A percentile compares a stretch with the other conserved stretches of the same genome.
Evolutionary conservation across 2,888 invertebrate genomes (phyloP).

Genomic region (Yponomeuta malinellus): DNA sequence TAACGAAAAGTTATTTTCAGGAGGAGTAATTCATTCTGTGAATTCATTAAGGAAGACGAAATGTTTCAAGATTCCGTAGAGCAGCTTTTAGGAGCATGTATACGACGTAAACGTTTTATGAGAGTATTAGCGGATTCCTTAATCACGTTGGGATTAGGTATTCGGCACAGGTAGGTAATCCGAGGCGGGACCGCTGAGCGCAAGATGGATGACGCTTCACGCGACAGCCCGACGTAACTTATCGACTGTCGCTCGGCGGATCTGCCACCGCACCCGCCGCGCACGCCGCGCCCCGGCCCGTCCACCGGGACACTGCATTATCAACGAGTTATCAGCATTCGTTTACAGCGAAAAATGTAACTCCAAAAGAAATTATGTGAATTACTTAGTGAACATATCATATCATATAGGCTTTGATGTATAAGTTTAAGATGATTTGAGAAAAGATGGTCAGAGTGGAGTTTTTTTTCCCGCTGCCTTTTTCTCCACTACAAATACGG

Average conservation of each 20-base stretch:
- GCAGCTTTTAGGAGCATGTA: not conserved
- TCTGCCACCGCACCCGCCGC: not conserved
- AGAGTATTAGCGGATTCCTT: slow-evolving; percentile 22
- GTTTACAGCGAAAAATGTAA: not conserved
- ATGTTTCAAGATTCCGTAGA: not conserved
- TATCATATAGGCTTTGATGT: too few species aligned
- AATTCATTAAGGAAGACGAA: not conserved
- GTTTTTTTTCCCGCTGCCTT: too few species aligned
- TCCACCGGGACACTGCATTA: not conserved
- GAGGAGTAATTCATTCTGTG: not conserved
- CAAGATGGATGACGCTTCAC: slow-evolving; percentile 24
- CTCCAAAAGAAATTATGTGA: not conserved
- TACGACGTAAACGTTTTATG: slow-evolving; percentile 21
- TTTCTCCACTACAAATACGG: too few species aligned
- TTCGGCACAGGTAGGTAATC: slow-evolving; percentile 22
- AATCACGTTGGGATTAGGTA: slow-evolving; percentile 21
- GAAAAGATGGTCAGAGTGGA: too few species aligned
- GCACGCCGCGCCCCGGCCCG: not conserved
- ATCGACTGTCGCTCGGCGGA: slow-evolving; percentile 17
- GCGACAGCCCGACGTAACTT: slow-evolving; percentile 20
- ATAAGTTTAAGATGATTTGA: too few species aligned
- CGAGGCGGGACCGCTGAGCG: slow-evolving; percentile 11
- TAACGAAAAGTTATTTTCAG: slow-evolving; percentile 11
- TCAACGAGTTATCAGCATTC: not conserved
- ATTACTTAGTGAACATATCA: not conserved